These are phyloP conservation scores for Nasonia giraulti DNA, from an alignment of 1,140 invertebrate genomes.

Conservation along the genomic window DNA sequence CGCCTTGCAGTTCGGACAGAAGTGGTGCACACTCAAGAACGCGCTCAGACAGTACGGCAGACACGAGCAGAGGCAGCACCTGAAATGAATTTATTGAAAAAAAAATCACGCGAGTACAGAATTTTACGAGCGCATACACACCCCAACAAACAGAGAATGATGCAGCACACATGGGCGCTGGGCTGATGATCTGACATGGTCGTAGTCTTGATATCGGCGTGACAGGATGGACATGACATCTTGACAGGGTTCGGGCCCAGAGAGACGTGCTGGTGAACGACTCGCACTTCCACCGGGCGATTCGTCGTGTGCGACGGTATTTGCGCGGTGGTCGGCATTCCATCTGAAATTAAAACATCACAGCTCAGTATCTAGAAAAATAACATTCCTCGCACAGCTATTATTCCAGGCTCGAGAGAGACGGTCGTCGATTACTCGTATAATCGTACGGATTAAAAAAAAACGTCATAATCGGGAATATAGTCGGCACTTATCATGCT, in stretches of 20 bases:
- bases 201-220: constrained; percentile 68
- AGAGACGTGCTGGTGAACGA: constrained; percentile 62
- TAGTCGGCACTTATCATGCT: background rate
- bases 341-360: background rate
- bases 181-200: constrained; percentile 71
- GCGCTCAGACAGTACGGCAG: constrained; percentile 74
- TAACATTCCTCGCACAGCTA: too few relatives aligned
- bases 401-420: too few relatives aligned
- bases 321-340: constrained; percentile 46
- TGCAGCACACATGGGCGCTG: constrained; percentile 70
- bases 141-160: constrained; percentile 71
- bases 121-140: constrained; percentile 50
- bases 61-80: constrained; percentile 74
- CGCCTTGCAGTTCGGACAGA: constrained; percentile 73
- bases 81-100: constrained; percentile 55
- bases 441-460: too few relatives aligned
- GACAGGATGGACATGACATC: constrained; percentile 69
- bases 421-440: too few relatives aligned
- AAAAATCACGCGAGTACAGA: constrained; percentile 28
- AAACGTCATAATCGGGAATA: too few relatives aligned
- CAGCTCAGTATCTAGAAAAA: background rate
- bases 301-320: constrained; percentile 48
- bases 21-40: constrained; percentile 72
- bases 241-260: constrained; percentile 61
- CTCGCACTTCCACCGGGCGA: constrained; percentile 59